Evolutionary conservation across 2,888 invertebrate species (phyloP), one percentile per base, ranked within the genome.

Genomic region (Diloba caeruleocephala): DNA sequence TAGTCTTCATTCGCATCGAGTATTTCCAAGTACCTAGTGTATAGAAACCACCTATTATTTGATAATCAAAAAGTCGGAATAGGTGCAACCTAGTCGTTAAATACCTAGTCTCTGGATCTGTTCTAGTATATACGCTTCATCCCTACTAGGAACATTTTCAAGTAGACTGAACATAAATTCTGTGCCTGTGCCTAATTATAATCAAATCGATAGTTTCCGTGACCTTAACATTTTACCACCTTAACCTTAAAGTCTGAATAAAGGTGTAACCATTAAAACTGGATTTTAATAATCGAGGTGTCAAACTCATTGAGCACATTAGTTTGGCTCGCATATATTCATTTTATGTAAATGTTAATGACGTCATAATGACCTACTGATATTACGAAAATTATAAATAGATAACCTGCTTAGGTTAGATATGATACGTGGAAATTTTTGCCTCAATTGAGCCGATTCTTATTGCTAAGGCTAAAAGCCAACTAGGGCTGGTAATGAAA

Each of bases 301-400:
- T 48, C 45, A 23, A 50, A 51, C 12, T 67, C 64, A 71, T 10
- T 60, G 64, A 64, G 41, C 55, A 45, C 48, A 15, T 58, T 37
- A 33, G 14, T 48, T 17, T 23, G 38, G 9, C 5, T 28, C 37
- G 3, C 8, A 32, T 31, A 48, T 52, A 39, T 56, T 52, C 19
- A 45, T 26, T 10, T 12, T 43, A 53, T 51, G 17, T 3, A 38
- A 29, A 61, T 25, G 21, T 17, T 1, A 26, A 34, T 43, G 41
- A 59, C 64, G 68, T 55, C 57, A 71, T 32, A 26, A 9, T 36
- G 41, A 45, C 34, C 41, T 19, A 49, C 23, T 28, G 1, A 21
- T 14, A 2, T 46, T 19, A 10, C 38, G 23, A 37, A 19, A 56
- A 42, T 42, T 61, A 52, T 42, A n/a, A 33, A 63, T 59, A 63